Percentiles rank a stretch among this genome's conserved stretches.
phyloP scores from a whole-genome alignment of 1,140 invertebrate species.

The Halictus rubicundus region DNA sequence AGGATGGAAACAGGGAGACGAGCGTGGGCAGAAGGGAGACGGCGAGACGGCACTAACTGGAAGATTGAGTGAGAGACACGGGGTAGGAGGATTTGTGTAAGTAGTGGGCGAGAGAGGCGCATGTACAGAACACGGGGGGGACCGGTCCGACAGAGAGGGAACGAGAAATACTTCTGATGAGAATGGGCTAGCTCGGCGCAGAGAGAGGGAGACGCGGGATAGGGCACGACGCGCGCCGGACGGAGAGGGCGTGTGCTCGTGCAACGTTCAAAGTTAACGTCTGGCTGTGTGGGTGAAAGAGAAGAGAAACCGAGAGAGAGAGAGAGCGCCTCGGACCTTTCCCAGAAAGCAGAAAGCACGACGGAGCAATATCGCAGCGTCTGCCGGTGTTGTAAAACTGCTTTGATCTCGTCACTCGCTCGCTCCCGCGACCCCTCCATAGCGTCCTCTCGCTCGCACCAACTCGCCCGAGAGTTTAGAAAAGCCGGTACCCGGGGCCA shows the following conservation, averaged over 20 bases:
- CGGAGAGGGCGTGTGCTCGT: slow-evolving; percentile 25
- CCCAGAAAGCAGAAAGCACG: slow-evolving; percentile 65
- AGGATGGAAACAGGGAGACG: not conserved
- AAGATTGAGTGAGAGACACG: not conserved
- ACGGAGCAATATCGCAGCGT: slow-evolving; percentile 65
- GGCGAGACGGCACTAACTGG: not conserved
- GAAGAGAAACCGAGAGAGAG: not conserved
- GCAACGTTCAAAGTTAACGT: slow-evolving; percentile 31
- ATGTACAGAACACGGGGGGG: not conserved
- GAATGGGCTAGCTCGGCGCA: slow-evolving; percentile 22
- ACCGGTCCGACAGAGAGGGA: not conserved
- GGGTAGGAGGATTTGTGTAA: slow-evolving; percentile 16
- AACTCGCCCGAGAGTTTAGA: slow-evolving; percentile 35
- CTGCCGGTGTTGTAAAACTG: slow-evolving; percentile 66
- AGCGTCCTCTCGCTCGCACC: slow-evolving; percentile 3
- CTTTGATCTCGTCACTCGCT: slow-evolving; percentile 63
- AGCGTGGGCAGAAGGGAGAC: not conserved
- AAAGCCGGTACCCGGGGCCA: slow-evolving; percentile 29
- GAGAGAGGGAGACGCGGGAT: not conserved
- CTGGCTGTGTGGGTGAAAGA: slow-evolving; percentile 27
- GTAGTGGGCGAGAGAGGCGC: not conserved
- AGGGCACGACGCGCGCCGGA: no score
- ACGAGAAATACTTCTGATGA: slow-evolving; percentile 35
- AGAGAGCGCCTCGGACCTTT: slow-evolving; percentile 54
- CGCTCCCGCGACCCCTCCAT: not conserved